These are phyloP conservation scores for Neodontobutis hainanensis DNA, from an alignment of 2,113 vertebrate genomes.

Conservation along the genomic window DNA sequence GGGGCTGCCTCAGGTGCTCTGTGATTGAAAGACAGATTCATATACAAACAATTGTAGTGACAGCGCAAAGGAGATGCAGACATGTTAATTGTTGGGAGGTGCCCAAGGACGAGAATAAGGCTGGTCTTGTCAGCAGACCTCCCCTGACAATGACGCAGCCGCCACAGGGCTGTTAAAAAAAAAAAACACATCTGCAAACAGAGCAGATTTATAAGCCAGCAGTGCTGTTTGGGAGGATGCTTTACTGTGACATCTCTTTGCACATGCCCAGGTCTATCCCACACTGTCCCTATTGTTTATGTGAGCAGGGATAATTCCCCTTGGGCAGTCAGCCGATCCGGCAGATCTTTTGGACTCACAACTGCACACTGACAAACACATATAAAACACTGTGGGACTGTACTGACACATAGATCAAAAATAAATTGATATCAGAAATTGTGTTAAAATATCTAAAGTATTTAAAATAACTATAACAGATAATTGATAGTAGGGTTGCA, in stretches of 20 bases:
- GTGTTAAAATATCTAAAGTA: too few relatives aligned
- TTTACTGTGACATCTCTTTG: constrained; percentile 41
- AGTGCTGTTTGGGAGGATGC: constrained; percentile 38
- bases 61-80: constrained; percentile 1
- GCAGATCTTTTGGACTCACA: constrained; percentile 15
- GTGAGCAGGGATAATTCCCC: constrained; percentile 38
- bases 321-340: constrained; percentile 45
- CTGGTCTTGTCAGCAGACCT: constrained; percentile 59
- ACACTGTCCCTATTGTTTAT: constrained; percentile 53
- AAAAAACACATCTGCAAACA: constrained; percentile 48
- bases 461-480: too few relatives aligned
- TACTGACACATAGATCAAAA: background rate
- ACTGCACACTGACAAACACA: background rate
- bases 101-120: constrained; percentile 52
- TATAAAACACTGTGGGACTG: background rate
- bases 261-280: constrained; percentile 23
- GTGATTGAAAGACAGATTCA: background rate
- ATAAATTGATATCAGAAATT: background rate
- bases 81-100: constrained; percentile 28
- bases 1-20: background rate
- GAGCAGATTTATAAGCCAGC: constrained; percentile 53
- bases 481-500: too few relatives aligned
- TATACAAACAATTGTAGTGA: constrained; percentile 1
- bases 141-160: constrained; percentile 36
- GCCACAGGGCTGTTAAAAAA: constrained; percentile 45